These are phyloP conservation scores for Syncerus caffer DNA, from an alignment of 2,797 vertebrate species.

Conservation along the genomic window DNA sequence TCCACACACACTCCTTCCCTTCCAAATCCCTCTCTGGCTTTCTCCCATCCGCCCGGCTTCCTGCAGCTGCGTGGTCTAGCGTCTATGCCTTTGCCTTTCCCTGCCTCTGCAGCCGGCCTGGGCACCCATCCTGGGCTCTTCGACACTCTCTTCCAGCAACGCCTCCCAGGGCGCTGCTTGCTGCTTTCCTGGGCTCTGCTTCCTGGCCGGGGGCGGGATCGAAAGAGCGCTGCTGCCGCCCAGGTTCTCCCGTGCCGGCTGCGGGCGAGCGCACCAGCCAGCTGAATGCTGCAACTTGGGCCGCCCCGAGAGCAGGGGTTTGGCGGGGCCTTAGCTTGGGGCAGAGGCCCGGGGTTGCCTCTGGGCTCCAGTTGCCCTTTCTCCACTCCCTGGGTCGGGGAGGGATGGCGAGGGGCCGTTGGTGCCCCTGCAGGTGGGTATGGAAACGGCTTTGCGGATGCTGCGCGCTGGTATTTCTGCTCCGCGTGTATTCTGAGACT, in stretches of 20 bases:
- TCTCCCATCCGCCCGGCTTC: background rate
- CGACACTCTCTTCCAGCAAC: background rate
- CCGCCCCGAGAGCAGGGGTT: fast-evolving
- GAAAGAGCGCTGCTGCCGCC: too few species aligned
- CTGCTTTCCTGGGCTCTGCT: background rate
- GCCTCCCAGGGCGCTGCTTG: background rate
- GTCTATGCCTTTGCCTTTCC: background rate
- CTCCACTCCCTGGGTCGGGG: background rate
- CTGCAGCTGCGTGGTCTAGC: background rate
- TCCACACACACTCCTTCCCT: background rate
- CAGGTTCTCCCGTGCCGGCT: background rate
- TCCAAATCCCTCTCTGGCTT: background rate
- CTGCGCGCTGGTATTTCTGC: background rate
- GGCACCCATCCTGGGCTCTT: background rate
- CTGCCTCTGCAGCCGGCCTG: background rate
- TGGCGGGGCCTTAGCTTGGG: background rate
- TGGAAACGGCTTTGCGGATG: background rate
- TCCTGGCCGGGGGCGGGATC: background rate
- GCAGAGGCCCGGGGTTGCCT: background rate
- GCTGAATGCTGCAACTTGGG: background rate
- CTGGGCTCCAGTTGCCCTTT: background rate
- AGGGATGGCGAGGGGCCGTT: background rate
- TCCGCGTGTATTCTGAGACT: background rate
- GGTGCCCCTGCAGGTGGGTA: constrained; percentile 48
- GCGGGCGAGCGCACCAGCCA: background rate